Evolutionary conservation across 2,797 vertebrate genomes (phyloP), one percentile per base, ranked within the genome.

Genomic region (Hybognathus amarus): DNA sequence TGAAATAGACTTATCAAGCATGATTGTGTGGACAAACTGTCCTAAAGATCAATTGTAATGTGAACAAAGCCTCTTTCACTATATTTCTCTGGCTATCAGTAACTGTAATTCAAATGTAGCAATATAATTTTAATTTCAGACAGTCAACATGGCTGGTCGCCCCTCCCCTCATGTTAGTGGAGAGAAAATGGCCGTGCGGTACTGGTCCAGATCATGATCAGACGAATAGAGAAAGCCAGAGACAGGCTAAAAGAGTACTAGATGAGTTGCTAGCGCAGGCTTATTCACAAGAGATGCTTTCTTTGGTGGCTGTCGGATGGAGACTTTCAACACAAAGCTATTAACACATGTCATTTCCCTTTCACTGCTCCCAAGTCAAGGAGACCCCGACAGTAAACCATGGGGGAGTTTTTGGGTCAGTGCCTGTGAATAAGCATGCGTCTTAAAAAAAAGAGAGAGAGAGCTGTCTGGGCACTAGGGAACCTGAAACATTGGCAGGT

Each of bases 401-500:
- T 50, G 36, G 47, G 40, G 40, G 66, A 38, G 67, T 78, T 78
- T 83, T 70, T 69, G 75, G 82, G 75, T 78, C 82, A 83, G 50
- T 38, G 30, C 40, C 75, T 70, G 52, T 70, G 66, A 83, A 83
- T 63, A 77, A 78, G 75, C 30, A 13, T 59, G 9, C 22, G 2
- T 83, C 24, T 76, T 15, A 33, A 3, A 33, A 71, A 47, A 59
- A 9, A 71, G 42, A 78, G 38, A 22, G 71, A 56, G 38, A 80
- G 67, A 36, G 56, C 15, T 45, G 40, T 79, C 68, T 69, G 84
- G 74, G 67, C 85, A 64, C 56, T 75, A 45, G 83, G 80, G 64
- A 90, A 91, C 87, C 86, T 83, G 20, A 86, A 87, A 87, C 91
- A 89, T 91, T 89, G 90, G 90, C 91, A 93, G 91, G 90, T 92